Evolutionary conservation across 2,113 vertebrate genomes (phyloP).

Genomic region (Melanostigma gelatinosum): DNA sequence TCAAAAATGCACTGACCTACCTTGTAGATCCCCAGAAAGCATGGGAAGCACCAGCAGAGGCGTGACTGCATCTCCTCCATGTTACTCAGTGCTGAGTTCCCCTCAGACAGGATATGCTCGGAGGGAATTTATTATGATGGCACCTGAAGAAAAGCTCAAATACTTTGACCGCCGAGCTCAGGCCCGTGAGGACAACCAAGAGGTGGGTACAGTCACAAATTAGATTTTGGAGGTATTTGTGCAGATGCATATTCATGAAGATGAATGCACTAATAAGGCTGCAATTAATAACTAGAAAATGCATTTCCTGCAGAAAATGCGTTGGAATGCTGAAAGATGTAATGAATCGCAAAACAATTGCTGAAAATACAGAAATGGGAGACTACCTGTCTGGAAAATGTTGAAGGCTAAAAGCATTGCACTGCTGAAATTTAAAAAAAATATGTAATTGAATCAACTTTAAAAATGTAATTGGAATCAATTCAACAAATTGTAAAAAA

Average conservation of each 20-base stretch:
- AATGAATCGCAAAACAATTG: no score
- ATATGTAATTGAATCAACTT: no score
- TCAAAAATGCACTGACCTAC: not conserved
- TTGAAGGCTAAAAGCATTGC: no score
- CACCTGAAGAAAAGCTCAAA: conserved; percentile 71
- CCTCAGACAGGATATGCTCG: conserved; percentile 19
- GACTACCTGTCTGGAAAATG: no score
- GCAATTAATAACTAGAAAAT: not conserved
- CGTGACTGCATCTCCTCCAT: conserved; percentile 19
- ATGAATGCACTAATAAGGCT: not conserved
- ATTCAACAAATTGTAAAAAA: no score
- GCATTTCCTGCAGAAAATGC: no score
- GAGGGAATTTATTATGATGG: conserved; percentile 51
- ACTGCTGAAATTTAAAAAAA: no score
- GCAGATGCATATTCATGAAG: not conserved
- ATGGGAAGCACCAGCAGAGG: conserved; percentile 17
- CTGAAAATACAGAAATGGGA: no score
- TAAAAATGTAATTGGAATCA: no score
- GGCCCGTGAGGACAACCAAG: conserved; percentile 50
- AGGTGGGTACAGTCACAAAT: conserved; percentile 50
- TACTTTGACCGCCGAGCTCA: conserved; percentile 58
- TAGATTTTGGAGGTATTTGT: not conserved
- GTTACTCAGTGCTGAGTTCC: conserved; percentile 23
- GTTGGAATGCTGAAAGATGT: no score
- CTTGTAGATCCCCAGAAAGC: conserved; percentile 16